Conservation (phyloP, 2,113 vertebrate genomes). For the Propithecus coquereli region DNA sequence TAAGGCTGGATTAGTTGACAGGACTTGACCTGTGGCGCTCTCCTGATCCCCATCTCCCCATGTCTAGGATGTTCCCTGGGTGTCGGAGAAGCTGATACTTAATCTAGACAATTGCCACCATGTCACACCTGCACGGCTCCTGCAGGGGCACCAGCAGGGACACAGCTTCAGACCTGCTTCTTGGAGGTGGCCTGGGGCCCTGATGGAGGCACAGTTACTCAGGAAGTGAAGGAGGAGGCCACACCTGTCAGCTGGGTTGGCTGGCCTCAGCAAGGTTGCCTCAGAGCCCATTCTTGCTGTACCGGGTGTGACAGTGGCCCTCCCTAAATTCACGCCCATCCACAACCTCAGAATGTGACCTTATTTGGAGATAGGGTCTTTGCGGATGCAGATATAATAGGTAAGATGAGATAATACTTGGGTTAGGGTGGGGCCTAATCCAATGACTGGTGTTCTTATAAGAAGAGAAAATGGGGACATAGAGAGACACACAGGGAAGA, state of each 20-base stretch:
- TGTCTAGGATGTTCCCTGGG: background rate
- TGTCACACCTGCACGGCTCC: background rate
- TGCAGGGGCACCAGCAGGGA: background rate
- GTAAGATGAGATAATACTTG: background rate
- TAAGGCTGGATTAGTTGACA: background rate
- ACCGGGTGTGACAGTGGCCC: background rate
- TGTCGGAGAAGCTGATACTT: background rate
- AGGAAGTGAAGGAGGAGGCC: background rate
- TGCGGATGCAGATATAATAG: background rate
- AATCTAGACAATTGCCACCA: background rate
- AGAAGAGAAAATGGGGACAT: background rate
- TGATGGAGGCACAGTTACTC: no score
- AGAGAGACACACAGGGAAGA: background rate
- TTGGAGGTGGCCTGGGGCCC: background rate
- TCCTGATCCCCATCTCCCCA: background rate
- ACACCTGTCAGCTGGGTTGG: rapidly evolving
- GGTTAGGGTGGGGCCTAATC: background rate
- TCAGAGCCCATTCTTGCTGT: background rate
- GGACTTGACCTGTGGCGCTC: background rate
- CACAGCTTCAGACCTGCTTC: background rate
- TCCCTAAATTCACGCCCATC: background rate
- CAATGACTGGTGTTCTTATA: background rate
- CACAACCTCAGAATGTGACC: background rate
- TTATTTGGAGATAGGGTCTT: background rate
- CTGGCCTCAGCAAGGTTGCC: background rate